Evolutionary conservation across 2,888 invertebrate species (phyloP).

Genomic region (Gymnocheta viridis): DNA sequence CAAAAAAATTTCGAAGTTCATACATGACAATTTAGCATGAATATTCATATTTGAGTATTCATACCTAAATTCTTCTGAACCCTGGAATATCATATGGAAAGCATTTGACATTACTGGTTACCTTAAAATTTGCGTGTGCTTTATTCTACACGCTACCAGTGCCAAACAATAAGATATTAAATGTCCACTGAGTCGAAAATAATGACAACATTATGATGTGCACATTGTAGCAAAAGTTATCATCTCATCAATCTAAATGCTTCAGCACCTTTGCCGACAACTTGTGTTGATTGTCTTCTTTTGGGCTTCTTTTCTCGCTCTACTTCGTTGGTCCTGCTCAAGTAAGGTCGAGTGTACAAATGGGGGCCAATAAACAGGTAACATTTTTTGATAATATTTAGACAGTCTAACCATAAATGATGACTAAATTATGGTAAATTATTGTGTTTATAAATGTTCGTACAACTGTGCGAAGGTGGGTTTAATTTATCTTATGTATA

Average conservation of each 20-base stretch:
- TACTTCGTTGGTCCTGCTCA: neutral
- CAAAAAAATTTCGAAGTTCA: no score
- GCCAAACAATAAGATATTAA: slow-evolving; percentile 70
- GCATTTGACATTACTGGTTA: slow-evolving; percentile 2
- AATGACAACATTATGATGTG: slow-evolving; percentile 77
- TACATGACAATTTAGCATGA: no score
- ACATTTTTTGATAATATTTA: neutral
- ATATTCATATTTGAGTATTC: no score
- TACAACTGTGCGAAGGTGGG: slow-evolving; percentile 25
- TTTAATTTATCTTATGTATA: slow-evolving; percentile 3
- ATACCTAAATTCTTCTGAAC: no score
- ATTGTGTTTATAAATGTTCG: slow-evolving; percentile 72
- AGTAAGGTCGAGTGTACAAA: neutral
- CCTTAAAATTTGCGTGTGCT: neutral
- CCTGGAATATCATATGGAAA: no score
- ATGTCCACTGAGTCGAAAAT: slow-evolving; percentile 76
- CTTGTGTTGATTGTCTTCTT: slow-evolving; percentile 31
- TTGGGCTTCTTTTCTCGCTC: neutral
- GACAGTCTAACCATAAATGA: slow-evolving; percentile 43
- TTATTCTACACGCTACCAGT: neutral
- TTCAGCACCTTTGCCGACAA: slow-evolving; percentile 75
- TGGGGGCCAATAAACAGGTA: neutral
- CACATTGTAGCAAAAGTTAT: slow-evolving; percentile 71
- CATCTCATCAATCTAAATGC: slow-evolving; percentile 77
- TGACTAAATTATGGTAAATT: slow-evolving; percentile 77